Conservation (phyloP, 2,797 vertebrate genomes). For the Aeoliscus strigatus region DNA sequence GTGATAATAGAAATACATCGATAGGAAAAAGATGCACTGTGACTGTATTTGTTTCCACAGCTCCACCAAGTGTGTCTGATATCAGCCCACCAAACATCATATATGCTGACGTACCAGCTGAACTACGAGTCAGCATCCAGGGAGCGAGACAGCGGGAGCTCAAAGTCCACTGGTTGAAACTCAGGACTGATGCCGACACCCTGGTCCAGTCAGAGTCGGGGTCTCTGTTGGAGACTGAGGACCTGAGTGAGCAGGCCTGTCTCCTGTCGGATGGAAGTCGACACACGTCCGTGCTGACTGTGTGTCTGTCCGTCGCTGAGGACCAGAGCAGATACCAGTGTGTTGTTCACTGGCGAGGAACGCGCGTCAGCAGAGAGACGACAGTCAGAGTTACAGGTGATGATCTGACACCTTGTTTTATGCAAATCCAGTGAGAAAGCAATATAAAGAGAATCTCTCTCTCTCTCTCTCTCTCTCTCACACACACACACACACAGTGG, state of each 20-base stretch:
- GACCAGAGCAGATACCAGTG: conserved; percentile 48
- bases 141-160: conserved; percentile 34
- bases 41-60: too few species aligned
- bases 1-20: too few species aligned
- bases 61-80: conserved; percentile 47
- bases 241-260: conserved; percentile 39
- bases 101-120: conserved; percentile 32
- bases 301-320: conserved; percentile 43
- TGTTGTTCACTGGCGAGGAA: conserved; percentile 32
- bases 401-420: too few species aligned
- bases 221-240: conserved; percentile 24
- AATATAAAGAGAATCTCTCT: too few species aligned
- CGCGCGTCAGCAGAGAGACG: conserved; percentile 30
- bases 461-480: conserved; percentile 1
- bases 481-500: conserved; percentile 33
- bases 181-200: background rate
- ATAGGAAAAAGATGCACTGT: too few species aligned
- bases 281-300: conserved; percentile 51
- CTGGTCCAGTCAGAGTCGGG: conserved; percentile 1
- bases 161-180: conserved; percentile 53
- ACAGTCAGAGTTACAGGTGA: conserved; percentile 42
- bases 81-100: conserved; percentile 47
- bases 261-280: conserved; percentile 39
- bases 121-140: conserved; percentile 52
- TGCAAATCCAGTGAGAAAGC: too few species aligned